phyloP scores from a whole-genome alignment of 1,140 invertebrate genomes.

The Eriosoma lanigerum region DNA sequence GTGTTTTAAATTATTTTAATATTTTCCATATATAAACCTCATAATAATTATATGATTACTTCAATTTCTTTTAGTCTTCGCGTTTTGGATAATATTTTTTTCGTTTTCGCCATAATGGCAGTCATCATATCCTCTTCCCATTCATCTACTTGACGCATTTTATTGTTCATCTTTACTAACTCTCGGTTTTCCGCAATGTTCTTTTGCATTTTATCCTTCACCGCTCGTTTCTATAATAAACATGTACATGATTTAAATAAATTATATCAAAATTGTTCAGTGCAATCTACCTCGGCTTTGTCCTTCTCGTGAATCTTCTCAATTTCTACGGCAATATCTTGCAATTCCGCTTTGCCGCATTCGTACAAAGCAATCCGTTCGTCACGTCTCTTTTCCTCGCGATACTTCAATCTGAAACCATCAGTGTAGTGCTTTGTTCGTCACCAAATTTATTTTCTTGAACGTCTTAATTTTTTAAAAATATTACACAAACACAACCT shows the following conservation, averaged over 20 bases:
- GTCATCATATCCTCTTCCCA: conserved; percentile 18
- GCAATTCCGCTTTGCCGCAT: not conserved
- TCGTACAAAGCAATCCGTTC: not conserved
- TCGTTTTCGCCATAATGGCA: conserved; percentile 32
- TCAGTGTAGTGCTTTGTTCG: not conserved
- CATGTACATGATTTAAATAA: too few relatives aligned
- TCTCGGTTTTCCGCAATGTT: not conserved
- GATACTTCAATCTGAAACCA: not conserved
- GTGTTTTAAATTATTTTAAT: too few relatives aligned
- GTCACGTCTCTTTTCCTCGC: not conserved
- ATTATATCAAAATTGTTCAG: not conserved
- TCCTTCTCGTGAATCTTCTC: not conserved
- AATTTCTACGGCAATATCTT: conserved; percentile 14
- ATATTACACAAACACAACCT: too few relatives aligned
- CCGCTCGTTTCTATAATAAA: not conserved
- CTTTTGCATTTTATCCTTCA: conserved; percentile 15
- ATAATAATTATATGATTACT: conserved; percentile 12
- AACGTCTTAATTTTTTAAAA: too few relatives aligned
- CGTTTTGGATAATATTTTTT: not conserved
- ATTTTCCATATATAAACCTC: too few relatives aligned
- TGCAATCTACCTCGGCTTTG: not conserved
- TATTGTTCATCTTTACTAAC: not conserved
- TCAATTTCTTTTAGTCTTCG: conserved; percentile 16
- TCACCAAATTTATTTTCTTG: too few relatives aligned
- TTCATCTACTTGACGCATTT: not conserved